Base-by-base conservation (phyloP, 1,140 invertebrate genomes). In the Hylaeus anthracinus region DNA sequence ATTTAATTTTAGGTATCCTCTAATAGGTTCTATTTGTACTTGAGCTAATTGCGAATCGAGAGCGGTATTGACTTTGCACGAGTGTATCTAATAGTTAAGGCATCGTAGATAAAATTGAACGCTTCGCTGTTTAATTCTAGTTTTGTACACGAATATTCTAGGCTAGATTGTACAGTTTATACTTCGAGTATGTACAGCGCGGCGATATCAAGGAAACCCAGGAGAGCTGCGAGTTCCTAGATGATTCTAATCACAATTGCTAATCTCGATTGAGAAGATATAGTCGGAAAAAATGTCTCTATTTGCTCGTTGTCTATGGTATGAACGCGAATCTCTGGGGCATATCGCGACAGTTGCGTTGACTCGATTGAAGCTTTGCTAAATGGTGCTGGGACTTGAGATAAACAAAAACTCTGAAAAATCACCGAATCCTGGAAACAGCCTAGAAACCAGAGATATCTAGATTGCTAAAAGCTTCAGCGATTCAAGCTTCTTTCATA, bases 141-240 rank as follows among this genome's bases (percentile, higher is more conserved):
- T 8, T 6, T 5, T 51, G 51, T 51, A 51, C 9, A 51, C 9
- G 51, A 51, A 51, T 9, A 51, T 9, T 6, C 8, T 51, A 51
- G 10, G 8, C 2, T 51, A 51, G 51, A 51, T 10, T 26, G 26
- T 26, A 26, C 26, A 51, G 9, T 51, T 10, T 48, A 48, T 48
- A 48, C 5, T 48, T 48, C 45, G 45, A 48, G 45, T 48, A 48
- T 5, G 45, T 48, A 58, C 9, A 8, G 15, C 10, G 12, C 6
- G n/a, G 4, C 37, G n/a, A 70, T n/a, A 14, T 43, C 58, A 45
- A 72, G 75, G 45, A 72, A 78, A n/a, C 67, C 39, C 67, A 2
- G 12, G 5, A 15, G 12, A 51, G 5, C 39, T 41, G 37, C 10
- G 3, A 26, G n/a, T 55, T n/a, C 39, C 14, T 65, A 41, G 10